Evolutionary conservation across 2,113 vertebrate species (phyloP).

Genomic region (Reinhardtius hippoglossoides): DNA sequence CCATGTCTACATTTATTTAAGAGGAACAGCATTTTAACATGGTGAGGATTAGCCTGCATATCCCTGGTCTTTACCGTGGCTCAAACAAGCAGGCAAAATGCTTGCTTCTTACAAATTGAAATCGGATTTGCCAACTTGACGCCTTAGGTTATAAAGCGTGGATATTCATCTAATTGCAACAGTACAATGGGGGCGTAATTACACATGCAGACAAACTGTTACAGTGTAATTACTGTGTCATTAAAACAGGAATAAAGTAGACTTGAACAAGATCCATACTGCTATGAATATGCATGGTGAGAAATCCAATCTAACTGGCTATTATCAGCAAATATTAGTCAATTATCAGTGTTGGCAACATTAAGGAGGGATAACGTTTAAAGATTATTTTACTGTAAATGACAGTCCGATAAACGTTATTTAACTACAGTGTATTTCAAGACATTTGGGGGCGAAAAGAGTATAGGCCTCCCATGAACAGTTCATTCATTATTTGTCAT

Average conservation of each 20-base stretch:
- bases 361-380: not conserved
- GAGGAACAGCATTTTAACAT: conserved; percentile 78
- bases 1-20: conserved; percentile 74
- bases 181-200: conserved; percentile 84
- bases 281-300: conserved; percentile 46
- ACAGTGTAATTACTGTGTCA: conserved; percentile 86
- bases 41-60: conserved; percentile 81
- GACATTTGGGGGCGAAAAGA: too few species aligned
- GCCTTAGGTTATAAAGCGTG: conserved; percentile 86
- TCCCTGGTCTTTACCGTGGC: conserved; percentile 80
- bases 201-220: conserved; percentile 83
- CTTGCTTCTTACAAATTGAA: conserved; percentile 84
- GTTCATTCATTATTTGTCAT: too few species aligned
- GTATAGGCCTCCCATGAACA: too few species aligned
- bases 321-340: not conserved
- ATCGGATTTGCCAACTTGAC: conserved; percentile 85
- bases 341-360: not conserved
- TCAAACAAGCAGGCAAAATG: conserved; percentile 82
- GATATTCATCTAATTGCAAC: conserved; percentile 87
- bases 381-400: not conserved
- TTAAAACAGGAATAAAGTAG: conserved; percentile 81
- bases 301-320: conserved; percentile 13
- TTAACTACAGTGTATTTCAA: too few species aligned
- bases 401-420: too few species aligned
- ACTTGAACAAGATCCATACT: conserved; percentile 62